Evolutionary conservation across 2,113 vertebrate species (phyloP).

Genomic region (Actinemys pallida): DNA sequence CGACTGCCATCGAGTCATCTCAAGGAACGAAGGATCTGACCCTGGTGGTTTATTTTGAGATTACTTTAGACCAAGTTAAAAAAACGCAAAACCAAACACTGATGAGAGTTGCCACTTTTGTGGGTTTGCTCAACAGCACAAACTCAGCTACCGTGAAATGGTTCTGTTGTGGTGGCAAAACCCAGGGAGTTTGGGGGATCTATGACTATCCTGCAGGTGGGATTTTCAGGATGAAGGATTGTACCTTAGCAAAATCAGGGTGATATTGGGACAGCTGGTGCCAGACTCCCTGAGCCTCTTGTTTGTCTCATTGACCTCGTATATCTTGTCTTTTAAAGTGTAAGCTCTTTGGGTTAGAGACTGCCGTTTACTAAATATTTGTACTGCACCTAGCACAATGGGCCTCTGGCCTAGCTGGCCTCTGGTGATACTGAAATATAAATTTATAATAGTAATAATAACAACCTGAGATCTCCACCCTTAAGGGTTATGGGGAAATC

Average conservation of each 20-base stretch:
- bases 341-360: not conserved
- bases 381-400: not conserved
- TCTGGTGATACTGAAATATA: not conserved
- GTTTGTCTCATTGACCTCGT: not conserved
- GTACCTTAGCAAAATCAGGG: not conserved
- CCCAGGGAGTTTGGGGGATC: not conserved
- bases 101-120: not conserved
- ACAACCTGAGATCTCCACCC: not conserved
- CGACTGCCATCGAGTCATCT: not conserved
- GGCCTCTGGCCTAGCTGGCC: not conserved
- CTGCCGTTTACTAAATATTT: not conserved
- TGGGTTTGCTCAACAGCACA: not conserved
- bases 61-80: not conserved
- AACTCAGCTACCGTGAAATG: not conserved
- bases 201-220: not conserved
- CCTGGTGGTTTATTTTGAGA: not conserved
- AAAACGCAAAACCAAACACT: not conserved
- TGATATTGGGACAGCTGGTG: rapidly evolving
- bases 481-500: not conserved
- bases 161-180: not conserved
- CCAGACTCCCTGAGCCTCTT: not conserved
- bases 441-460: not conserved
- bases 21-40: not conserved
- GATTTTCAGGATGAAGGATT: not conserved
- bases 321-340: not conserved